Base-by-base conservation (phyloP, 2,797 vertebrate species). In the Dicrostonyx torquatus region DNA sequence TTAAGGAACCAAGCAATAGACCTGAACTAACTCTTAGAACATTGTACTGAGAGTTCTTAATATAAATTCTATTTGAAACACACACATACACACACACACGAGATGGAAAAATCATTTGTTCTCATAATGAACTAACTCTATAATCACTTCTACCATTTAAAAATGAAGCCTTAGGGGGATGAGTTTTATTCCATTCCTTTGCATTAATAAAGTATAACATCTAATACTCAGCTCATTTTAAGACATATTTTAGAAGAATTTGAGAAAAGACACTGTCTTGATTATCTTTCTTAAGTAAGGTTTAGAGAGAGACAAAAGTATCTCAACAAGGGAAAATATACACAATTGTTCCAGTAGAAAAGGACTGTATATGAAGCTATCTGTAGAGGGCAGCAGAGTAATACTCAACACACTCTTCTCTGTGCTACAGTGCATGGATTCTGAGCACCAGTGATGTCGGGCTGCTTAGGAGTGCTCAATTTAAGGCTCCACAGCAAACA, bases 231-330 rank as follows among this genome's bases (percentile, higher is more conserved):
- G 66, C 10, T 92, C 43, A 79, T 45, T 37, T 94, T 78, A 79
- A 91, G 66, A 13, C 76, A 88, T 45, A 60, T 14, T 60, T 40
- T 82, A 45, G 70, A 37, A 75, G 10, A 89, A 76, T 77, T 24
- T 94, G 48, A 53, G 26, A n/a, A 90, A 90, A 20, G 66, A 90
- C 17, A 66, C 0, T 92, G 45, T 34, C 43, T 82, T 88, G n/a
- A 94, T 72, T 90, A 62, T 24, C 43, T n/a, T 55, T 96, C 82
- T 85, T 95, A 86, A 94, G 37, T 48, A 93, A 89, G 55, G 20
- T n/a, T 96, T 93, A 82, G 83, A 82, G 86, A 87, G 73, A 50
- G 77, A 53, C 72, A 91, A 77, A 77, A 84, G 45, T 40, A 93
- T 18, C 14, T 18, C 53, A 94, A 48, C 31, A 92, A 94, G 55